Evolutionary conservation across 2,113 vertebrate genomes (phyloP).

Genomic region (Acanthisitta chloris): DNA sequence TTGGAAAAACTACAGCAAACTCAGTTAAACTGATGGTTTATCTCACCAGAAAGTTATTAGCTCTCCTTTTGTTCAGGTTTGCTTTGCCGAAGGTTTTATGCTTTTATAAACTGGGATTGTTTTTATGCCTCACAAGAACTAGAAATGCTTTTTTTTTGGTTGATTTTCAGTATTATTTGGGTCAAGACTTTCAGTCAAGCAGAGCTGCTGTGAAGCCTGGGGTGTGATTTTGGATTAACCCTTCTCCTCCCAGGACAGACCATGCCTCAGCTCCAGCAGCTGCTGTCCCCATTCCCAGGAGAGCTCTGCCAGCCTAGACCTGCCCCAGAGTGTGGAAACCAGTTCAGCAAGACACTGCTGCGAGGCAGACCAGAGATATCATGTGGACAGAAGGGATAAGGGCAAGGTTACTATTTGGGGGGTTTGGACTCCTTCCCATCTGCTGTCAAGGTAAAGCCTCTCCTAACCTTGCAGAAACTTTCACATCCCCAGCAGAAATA

Average conservation of each 20-base stretch:
- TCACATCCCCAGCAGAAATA: neutral
- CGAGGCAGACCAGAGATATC: neutral
- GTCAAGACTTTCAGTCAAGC: neutral
- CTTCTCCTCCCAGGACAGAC: accelerated
- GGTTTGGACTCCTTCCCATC: neutral
- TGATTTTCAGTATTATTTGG: neutral
- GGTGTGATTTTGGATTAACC: neutral
- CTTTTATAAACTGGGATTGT: neutral
- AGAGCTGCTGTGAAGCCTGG: neutral
- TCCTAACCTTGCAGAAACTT: neutral
- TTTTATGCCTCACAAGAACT: neutral
- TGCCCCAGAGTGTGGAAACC: neutral
- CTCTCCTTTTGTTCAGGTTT: neutral
- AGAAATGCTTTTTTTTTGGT: neutral
- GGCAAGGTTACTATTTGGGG: neutral
- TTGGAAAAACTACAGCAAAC: neutral
- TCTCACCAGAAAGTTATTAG: neutral
- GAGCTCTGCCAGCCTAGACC: neutral
- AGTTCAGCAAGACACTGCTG: neutral
- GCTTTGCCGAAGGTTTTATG: neutral
- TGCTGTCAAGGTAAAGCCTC: neutral
- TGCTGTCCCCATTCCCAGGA: neutral
- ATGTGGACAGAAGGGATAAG: neutral
- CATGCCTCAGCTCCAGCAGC: neutral
- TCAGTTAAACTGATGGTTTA: neutral